Evolutionary conservation across 2,888 invertebrate species (phyloP).

Genomic region (Drosophila subquinaria): DNA sequence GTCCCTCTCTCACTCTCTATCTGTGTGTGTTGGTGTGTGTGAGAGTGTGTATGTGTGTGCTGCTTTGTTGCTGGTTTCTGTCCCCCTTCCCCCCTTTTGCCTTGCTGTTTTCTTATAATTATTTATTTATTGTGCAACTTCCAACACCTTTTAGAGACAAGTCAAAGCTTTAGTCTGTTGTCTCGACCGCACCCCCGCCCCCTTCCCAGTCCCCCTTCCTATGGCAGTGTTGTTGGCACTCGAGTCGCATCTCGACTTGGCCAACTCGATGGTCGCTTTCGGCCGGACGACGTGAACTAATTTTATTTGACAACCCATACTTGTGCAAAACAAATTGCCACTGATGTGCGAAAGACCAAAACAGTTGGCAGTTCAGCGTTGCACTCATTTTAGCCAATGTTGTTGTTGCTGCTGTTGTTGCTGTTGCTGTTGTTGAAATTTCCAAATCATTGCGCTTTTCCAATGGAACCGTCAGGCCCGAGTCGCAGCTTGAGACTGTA

Average conservation of each 20-base stretch:
- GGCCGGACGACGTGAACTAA: constrained; percentile 78
- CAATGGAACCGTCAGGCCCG: constrained; percentile 51
- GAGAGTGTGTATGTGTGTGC: constrained; percentile 31
- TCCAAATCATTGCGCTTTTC: constrained; percentile 84
- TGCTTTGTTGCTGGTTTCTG: constrained; percentile 33
- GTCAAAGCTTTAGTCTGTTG: constrained; percentile 74
- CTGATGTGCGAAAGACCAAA: constrained; percentile 84
- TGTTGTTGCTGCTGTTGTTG: constrained; percentile 32
- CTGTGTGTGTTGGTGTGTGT: constrained; percentile 11
- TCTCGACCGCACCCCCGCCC: constrained; percentile 2
- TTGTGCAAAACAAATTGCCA: constrained; percentile 85
- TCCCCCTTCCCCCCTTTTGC: constrained; percentile 4
- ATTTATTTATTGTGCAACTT: constrained; percentile 85
- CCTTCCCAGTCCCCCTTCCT: not conserved
- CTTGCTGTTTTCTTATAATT: constrained; percentile 77
- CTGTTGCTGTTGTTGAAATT: constrained; percentile 73
- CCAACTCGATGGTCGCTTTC: constrained; percentile 57
- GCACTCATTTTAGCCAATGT: constrained; percentile 50
- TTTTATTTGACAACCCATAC: constrained; percentile 84
- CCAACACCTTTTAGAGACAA: constrained; percentile 84
- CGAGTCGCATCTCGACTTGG: constrained; percentile 64
- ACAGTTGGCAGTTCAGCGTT: constrained; percentile 65
- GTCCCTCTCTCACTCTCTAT: constrained; percentile 26
- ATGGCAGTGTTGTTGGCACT: constrained; percentile 28
- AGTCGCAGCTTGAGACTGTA: constrained; percentile 30